Evolutionary conservation across 2,113 vertebrate species (phyloP).

Genomic region (Labeo rohita): DNA sequence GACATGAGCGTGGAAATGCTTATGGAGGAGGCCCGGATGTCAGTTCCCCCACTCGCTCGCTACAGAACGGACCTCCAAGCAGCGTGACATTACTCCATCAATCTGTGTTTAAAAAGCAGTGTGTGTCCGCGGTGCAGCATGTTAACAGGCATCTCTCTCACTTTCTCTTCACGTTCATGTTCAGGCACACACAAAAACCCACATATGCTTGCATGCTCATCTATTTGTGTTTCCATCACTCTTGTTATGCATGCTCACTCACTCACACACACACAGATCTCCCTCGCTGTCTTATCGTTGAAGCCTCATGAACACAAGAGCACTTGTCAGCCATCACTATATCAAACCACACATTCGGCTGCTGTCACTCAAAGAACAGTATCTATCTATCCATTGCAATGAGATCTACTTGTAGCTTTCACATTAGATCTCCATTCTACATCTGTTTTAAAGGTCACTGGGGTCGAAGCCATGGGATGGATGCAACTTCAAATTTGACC

Average conservation of each 20-base stretch:
- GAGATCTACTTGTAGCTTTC: background rate
- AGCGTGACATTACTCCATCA: constrained; percentile 65
- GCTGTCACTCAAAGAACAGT: background rate
- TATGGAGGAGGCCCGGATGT: background rate
- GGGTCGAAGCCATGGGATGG: background rate
- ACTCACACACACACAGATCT: background rate
- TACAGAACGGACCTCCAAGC: constrained; percentile 60
- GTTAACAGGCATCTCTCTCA: constrained; percentile 60
- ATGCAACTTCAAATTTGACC: background rate
- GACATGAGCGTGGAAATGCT: constrained; percentile 25
- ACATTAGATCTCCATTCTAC: background rate
- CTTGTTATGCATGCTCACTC: too few species aligned
- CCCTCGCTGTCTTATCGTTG: background rate
- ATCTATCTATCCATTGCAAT: background rate
- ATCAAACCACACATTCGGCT: background rate
- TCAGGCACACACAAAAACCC: constrained; percentile 38
- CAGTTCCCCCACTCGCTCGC: constrained; percentile 48
- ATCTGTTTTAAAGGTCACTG: background rate
- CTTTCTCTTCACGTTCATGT: constrained; percentile 55
- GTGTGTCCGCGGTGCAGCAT: constrained; percentile 63
- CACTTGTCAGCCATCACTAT: background rate
- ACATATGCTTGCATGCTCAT: constrained; percentile 26
- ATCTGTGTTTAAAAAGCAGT: constrained; percentile 64
- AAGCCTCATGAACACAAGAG: constrained; percentile 23
- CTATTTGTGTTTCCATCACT: background rate